phyloP scores from a whole-genome alignment of 2,113 vertebrate species.

The Zonotrichia leucophrys region DNA sequence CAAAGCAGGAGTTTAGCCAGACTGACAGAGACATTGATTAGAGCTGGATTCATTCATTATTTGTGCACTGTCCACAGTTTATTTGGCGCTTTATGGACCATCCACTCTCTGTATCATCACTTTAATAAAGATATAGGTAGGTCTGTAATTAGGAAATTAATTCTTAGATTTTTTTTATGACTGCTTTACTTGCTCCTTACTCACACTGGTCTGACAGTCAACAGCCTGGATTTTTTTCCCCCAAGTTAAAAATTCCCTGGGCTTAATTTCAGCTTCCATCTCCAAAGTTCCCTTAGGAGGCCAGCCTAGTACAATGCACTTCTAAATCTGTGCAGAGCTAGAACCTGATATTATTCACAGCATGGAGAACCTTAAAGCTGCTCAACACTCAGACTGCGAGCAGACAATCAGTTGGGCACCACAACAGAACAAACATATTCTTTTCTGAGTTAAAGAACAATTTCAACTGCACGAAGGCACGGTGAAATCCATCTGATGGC shows the following conservation, averaged over 20 bases:
- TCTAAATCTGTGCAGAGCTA: not conserved
- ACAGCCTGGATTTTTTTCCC: not conserved
- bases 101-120: not conserved
- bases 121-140: not conserved
- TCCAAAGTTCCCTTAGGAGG: not conserved
- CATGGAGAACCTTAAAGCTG: not conserved
- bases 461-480: not conserved
- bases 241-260: not conserved
- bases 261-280: not conserved
- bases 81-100: not conserved
- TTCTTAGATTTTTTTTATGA: not conserved
- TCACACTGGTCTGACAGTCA: not conserved
- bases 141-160: not conserved
- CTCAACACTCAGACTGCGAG: not conserved
- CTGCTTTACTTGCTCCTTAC: not conserved
- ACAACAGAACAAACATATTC: not conserved
- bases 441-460: not conserved
- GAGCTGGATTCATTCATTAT: not conserved
- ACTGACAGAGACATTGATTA: not conserved
- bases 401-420: not conserved
- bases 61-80: not conserved
- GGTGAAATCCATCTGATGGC: conserved; percentile 52
- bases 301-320: not conserved
- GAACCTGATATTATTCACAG: not conserved
- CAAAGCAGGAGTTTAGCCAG: not conserved